Evolutionary conservation across 2,113 vertebrate genomes (phyloP).

Genomic region (Ceyx cyanopectus): DNA sequence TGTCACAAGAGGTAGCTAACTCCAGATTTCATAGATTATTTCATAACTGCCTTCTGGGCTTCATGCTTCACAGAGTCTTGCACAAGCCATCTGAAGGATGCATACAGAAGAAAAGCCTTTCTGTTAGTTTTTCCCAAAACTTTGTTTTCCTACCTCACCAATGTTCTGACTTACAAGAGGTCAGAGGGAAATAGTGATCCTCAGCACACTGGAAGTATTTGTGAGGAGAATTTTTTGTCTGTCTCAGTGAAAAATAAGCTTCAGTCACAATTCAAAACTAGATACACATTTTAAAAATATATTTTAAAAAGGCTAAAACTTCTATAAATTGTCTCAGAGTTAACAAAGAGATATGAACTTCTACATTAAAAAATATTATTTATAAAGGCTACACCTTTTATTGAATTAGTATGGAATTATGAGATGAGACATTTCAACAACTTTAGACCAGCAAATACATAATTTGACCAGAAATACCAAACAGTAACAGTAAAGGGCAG

Average conservation of each 20-base stretch:
- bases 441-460: neutral
- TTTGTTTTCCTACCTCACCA: neutral
- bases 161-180: neutral
- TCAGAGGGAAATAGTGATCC: neutral
- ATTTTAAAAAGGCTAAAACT: neutral
- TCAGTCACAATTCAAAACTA: neutral
- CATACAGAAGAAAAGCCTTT: neutral
- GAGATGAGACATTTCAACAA: neutral
- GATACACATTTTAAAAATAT: neutral
- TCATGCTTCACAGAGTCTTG: neutral
- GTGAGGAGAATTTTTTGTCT: neutral
- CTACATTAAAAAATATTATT: neutral
- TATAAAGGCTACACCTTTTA: neutral
- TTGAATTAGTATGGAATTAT: neutral
- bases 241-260: neutral
- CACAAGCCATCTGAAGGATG: neutral
- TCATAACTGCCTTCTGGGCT: neutral
- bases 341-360: neutral
- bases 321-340: neutral
- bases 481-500: neutral
- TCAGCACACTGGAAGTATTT: neutral
- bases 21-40: neutral
- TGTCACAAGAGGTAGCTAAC: neutral
- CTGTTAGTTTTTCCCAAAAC: neutral
- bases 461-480: neutral